phyloP scores from a whole-genome alignment of 2,888 invertebrate genomes.

The Mythimna ferrago region DNA sequence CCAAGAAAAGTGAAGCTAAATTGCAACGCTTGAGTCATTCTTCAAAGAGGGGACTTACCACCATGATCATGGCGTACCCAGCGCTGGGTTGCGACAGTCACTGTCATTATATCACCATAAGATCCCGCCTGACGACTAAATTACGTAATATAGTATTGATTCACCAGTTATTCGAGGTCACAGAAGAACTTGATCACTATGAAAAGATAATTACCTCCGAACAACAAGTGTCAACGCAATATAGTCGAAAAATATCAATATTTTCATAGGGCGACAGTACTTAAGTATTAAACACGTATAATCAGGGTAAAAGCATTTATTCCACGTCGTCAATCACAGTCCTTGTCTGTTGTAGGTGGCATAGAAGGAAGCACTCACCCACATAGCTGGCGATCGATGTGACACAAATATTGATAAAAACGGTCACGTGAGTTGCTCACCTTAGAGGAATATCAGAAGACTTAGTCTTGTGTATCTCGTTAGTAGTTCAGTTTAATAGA shows the following conservation, averaged over 20 bases:
- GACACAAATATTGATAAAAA: constrained; percentile 58
- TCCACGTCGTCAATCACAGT: constrained; percentile 38
- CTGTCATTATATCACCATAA: no score
- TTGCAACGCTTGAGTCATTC: no score
- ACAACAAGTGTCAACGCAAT: not conserved
- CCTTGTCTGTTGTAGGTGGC: constrained; percentile 3
- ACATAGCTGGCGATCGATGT: constrained; percentile 48
- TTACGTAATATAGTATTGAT: no score
- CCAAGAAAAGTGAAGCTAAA: no score
- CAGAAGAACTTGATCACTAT: not conserved
- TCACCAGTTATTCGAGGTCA: not conserved
- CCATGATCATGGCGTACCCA: no score
- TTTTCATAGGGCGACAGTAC: not conserved
- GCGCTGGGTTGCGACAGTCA: no score
- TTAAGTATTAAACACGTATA: not conserved
- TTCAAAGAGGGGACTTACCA: no score
- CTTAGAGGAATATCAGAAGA: constrained; percentile 19
- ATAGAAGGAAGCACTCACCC: constrained; percentile 11
- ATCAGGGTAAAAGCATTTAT: constrained; percentile 22
- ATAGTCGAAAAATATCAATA: not conserved
- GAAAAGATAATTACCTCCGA: not conserved
- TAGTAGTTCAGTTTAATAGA: not conserved
- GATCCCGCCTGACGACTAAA: no score
- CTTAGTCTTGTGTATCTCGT: not conserved
- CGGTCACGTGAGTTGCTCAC: constrained; percentile 31